phyloP scores from a whole-genome alignment of 2,888 invertebrate species.

The Mythimna loreyi region DNA sequence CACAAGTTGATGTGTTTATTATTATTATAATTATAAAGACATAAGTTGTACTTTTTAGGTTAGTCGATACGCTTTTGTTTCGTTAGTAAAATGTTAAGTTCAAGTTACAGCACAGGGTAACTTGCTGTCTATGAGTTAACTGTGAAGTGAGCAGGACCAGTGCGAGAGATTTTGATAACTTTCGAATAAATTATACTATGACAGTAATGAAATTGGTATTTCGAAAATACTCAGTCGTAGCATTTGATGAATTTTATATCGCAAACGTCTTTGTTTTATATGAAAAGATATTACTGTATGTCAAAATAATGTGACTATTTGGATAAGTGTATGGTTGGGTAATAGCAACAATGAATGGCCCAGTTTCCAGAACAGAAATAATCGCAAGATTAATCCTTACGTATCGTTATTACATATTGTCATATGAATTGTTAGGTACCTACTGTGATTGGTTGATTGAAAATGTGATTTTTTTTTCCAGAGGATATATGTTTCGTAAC shows the following conservation, averaged over 20 bases:
- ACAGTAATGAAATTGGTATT: constrained; percentile 55
- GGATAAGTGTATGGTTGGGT: constrained; percentile 17
- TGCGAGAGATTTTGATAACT: constrained; percentile 58
- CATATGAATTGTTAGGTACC: no score
- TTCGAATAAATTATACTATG: constrained; percentile 36
- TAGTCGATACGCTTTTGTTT: constrained; percentile 75
- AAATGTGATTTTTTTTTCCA: neutral
- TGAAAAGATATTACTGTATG: constrained; percentile 24
- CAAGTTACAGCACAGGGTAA: constrained; percentile 75
- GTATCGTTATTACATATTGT: no score
- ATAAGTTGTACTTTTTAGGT: constrained; percentile 74
- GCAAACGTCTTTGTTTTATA: constrained; percentile 31
- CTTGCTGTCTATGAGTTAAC: constrained; percentile 64
- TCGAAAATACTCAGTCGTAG: constrained; percentile 64
- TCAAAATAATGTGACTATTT: constrained; percentile 35
- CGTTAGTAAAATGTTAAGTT: constrained; percentile 62
- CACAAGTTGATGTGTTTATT: constrained; percentile 71
- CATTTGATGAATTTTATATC: constrained; percentile 55
- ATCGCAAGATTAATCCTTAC: no score
- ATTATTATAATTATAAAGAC: constrained; percentile 69
- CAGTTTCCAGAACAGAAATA: neutral
- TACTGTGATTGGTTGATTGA: neutral
- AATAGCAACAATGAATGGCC: neutral
- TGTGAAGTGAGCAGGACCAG: constrained; percentile 66
- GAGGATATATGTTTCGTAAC: neutral